Evolutionary conservation across 2,113 vertebrate species (phyloP).

Genomic region (Scalopus aquaticus): DNA sequence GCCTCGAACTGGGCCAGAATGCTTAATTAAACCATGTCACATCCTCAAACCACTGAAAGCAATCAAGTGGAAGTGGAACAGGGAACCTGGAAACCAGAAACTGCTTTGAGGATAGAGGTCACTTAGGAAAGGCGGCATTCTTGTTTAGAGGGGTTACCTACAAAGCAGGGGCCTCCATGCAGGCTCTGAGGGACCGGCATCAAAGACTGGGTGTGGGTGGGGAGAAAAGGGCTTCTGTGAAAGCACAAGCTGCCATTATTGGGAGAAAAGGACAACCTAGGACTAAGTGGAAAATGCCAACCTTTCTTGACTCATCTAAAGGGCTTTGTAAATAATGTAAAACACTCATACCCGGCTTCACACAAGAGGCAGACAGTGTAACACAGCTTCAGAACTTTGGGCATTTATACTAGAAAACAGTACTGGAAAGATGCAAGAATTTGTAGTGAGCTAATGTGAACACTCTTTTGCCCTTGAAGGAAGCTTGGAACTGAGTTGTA

Average conservation of each 20-base stretch:
- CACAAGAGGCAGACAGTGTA: neutral
- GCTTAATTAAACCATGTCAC: slow-evolving; percentile 51
- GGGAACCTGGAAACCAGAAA: neutral
- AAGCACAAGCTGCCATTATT: neutral
- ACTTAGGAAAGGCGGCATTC: neutral
- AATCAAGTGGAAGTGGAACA: neutral
- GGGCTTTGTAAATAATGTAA: neutral
- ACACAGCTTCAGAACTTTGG: neutral
- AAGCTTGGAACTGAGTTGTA: neutral
- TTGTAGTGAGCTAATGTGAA: neutral
- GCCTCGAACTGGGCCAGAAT: slow-evolving; percentile 38
- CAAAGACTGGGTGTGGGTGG: slow-evolving; percentile 8
- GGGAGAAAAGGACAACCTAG: neutral
- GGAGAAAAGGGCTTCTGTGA: neutral
- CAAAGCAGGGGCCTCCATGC: neutral
- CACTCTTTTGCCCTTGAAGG: neutral
- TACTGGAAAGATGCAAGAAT: neutral
- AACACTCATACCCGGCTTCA: neutral
- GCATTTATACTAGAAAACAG: neutral
- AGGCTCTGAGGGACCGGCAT: neutral
- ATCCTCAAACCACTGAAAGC: slow-evolving; percentile 48
- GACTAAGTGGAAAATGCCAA: neutral
- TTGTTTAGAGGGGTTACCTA: neutral
- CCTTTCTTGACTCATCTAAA: neutral
- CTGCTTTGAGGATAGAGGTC: neutral